These are phyloP conservation scores for Lordiphosa andalusiaca DNA, from an alignment of 2,888 invertebrate species.

Conservation along the genomic window DNA sequence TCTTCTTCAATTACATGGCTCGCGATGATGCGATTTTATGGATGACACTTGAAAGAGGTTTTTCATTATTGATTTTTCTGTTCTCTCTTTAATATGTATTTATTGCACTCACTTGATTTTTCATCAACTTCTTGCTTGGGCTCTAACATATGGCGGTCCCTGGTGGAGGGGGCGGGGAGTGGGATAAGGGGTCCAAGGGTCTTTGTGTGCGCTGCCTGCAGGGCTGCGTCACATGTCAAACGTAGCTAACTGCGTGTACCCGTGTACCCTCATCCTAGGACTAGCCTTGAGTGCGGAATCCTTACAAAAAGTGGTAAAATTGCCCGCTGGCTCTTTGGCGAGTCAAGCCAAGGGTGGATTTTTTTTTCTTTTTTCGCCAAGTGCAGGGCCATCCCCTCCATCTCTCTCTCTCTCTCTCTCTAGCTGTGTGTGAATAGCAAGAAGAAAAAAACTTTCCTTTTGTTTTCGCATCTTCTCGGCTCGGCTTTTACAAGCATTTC, in stretches of 20 bases:
- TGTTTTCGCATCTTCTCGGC: conserved; percentile 47
- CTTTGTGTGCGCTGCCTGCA: too few species aligned
- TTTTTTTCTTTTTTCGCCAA: conserved; percentile 35
- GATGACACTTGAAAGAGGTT: conserved; percentile 40
- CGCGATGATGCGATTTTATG: conserved; percentile 39
- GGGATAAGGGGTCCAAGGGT: too few species aligned
- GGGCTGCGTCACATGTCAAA: conserved; percentile 22
- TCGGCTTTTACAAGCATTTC: conserved; percentile 4
- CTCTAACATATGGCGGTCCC: too few species aligned
- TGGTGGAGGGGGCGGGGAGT: too few species aligned
- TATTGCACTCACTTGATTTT: conserved; percentile 62
- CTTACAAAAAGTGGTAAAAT: conserved; percentile 69
- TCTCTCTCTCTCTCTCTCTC: conserved; percentile 10
- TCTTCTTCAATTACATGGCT: too few species aligned
- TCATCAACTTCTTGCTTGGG: conserved; percentile 31
- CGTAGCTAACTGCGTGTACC: conserved; percentile 4
- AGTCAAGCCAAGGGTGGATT: conserved; percentile 58
- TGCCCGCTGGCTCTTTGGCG: conserved; percentile 42
- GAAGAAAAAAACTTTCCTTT: conserved; percentile 35
- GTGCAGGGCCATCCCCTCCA: conserved; percentile 44
- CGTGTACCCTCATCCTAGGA: conserved; percentile 26
- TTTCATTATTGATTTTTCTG: conserved; percentile 48
- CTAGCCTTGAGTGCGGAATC: conserved; percentile 60
- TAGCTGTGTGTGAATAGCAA: conserved; percentile 19
- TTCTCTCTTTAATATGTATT: conserved; percentile 40